These are phyloP conservation scores for Apteryx owenii DNA, from an alignment of 2,113 vertebrate species.

Conservation along the genomic window DNA sequence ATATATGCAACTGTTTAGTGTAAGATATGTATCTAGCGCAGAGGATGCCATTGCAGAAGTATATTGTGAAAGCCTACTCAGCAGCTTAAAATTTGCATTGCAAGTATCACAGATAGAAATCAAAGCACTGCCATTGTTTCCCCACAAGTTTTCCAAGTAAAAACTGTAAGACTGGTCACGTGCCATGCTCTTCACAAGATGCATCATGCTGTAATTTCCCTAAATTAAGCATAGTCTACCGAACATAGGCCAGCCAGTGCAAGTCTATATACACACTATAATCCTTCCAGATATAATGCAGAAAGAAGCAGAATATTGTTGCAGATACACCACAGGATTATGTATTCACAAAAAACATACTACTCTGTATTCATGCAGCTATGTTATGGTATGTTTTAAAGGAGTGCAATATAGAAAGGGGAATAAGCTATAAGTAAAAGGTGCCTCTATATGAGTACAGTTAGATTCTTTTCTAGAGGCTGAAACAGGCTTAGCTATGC, in stretches of 20 bases:
- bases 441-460: not conserved
- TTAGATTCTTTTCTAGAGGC: not conserved
- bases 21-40: not conserved
- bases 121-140: not conserved
- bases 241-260: not conserved
- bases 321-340: not conserved
- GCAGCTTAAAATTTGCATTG: not conserved
- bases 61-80: not conserved
- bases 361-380: not conserved
- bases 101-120: not conserved
- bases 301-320: not conserved
- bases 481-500: not conserved
- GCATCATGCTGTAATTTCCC: not conserved
- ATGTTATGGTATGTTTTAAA: not conserved
- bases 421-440: not conserved
- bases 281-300: not conserved
- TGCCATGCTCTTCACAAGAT: constrained; percentile 14
- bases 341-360: not conserved
- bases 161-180: not conserved
- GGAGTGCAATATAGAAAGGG: not conserved
- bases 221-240: constrained; percentile 16
- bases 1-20: not conserved
- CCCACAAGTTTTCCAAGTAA: not conserved
- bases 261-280: not conserved
- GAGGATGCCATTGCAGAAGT: not conserved